Conservation (phyloP, 1,140 invertebrate species). For the Diprion similis region DNA sequence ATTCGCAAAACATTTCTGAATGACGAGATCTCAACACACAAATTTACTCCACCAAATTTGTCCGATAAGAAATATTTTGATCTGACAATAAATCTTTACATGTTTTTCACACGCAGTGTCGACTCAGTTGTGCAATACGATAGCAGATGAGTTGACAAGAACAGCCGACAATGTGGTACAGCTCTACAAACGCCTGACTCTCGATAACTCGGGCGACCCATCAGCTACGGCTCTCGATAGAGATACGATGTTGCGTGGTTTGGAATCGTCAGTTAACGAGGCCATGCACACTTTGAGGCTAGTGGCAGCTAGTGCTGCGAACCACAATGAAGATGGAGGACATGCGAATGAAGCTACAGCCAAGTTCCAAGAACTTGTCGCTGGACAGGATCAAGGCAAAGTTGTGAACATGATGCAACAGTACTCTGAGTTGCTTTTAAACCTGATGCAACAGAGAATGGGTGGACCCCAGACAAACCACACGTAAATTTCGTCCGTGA, state of each 20-base stretch:
- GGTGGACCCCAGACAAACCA: conserved; percentile 51
- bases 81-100: neutral
- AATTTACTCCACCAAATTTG: conserved; percentile 9
- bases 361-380: conserved; percentile 51
- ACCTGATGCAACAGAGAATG: conserved; percentile 70
- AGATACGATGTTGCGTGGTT: conserved; percentile 54
- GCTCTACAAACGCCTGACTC: conserved; percentile 67
- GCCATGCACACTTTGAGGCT: conserved; percentile 55
- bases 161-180: conserved; percentile 72
- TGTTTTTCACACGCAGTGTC: conserved; percentile 62
- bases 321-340: conserved; percentile 40
- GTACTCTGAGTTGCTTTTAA: conserved; percentile 69
- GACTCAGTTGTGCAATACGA: conserved; percentile 68
- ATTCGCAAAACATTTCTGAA: conserved; percentile 4
- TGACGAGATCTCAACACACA: neutral
- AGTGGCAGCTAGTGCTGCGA: conserved; percentile 42
- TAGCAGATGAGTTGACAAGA: conserved; percentile 69
- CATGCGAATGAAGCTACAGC: conserved; percentile 49
- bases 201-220: conserved; percentile 49
- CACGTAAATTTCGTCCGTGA: conserved; percentile 37
- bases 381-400: conserved; percentile 59
- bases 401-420: conserved; percentile 71
- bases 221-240: conserved; percentile 44
- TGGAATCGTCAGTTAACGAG: conserved; percentile 56
- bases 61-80: neutral